Evolutionary conservation across 2,113 vertebrate genomes (phyloP).

Genomic region (Paradoxurus hermaphroditus): DNA sequence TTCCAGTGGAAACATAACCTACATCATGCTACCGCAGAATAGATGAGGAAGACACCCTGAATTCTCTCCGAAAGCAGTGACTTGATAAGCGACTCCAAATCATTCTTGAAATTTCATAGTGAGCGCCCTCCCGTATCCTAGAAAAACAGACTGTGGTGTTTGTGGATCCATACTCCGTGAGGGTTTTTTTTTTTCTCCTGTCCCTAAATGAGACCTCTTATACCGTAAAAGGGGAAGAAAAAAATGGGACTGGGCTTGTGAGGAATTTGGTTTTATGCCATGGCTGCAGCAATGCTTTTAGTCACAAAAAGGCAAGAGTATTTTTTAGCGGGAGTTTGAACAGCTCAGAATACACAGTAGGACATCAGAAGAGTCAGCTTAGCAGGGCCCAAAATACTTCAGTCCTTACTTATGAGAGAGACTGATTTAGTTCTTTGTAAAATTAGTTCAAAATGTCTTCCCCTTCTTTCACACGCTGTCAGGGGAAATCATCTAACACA

Average conservation of each 20-base stretch:
- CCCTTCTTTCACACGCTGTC: background rate
- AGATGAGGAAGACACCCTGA: background rate
- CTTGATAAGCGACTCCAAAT: background rate
- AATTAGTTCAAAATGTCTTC: background rate
- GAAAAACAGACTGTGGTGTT: background rate
- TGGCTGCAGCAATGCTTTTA: background rate
- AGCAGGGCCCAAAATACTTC: background rate
- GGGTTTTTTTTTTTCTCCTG: background rate
- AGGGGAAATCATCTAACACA: conserved; percentile 1
- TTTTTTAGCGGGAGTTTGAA: background rate
- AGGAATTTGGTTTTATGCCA: background rate
- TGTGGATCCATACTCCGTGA: background rate
- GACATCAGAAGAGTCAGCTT: background rate
- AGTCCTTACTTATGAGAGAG: background rate
- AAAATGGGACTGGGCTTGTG: background rate
- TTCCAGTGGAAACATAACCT: background rate
- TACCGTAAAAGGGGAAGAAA: background rate
- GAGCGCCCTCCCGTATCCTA: background rate
- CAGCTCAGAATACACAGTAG: background rate
- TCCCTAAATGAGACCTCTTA: background rate
- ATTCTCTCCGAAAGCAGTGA: background rate
- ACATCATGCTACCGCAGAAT: background rate
- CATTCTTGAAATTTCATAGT: background rate
- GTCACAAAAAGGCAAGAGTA: background rate
- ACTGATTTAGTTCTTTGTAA: conserved; percentile 28